Percentiles rank a stretch among this genome's conserved stretches.
Conservation (phyloP, 2,797 vertebrate species). For the Xiphorhynchus erythropygius region DNA sequence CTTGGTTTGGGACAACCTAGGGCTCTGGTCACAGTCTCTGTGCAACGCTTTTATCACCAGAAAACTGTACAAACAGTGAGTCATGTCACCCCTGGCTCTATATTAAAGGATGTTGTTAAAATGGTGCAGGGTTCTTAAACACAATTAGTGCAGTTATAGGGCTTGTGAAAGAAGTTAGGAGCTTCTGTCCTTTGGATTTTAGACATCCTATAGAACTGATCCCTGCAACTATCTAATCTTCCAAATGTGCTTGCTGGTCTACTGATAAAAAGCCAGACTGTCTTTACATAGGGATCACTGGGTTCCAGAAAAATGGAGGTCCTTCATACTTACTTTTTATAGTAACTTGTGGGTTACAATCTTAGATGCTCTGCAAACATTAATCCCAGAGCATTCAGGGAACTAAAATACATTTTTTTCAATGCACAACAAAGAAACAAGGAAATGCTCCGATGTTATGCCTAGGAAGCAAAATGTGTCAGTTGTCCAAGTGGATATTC, state of each 20-base stretch:
- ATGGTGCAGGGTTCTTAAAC: not conserved
- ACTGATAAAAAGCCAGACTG: not conserved
- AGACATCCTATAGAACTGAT: not conserved
- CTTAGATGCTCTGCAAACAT: not conserved
- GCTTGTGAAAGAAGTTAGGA: not conserved
- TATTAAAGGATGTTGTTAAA: not conserved
- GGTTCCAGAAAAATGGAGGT: not conserved
- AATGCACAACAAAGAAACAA: not conserved
- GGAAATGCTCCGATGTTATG: not conserved
- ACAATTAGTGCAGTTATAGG: not conserved
- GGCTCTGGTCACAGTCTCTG: not conserved
- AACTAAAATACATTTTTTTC: not conserved
- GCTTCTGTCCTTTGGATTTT: not conserved
- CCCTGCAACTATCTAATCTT: not conserved
- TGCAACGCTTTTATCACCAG: not conserved
- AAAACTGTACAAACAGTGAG: not conserved
- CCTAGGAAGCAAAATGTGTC: not conserved
- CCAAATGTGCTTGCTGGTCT: not conserved
- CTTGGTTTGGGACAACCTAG: not conserved
- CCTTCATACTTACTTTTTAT: not conserved
- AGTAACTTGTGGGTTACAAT: not conserved
- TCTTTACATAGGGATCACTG: not conserved
- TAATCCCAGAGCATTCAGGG: not conserved
- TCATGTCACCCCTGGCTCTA: not conserved
- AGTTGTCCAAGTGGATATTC: not conserved